Evolutionary conservation across 2,113 vertebrate species (phyloP).

Genomic region (Hyaena hyaena): DNA sequence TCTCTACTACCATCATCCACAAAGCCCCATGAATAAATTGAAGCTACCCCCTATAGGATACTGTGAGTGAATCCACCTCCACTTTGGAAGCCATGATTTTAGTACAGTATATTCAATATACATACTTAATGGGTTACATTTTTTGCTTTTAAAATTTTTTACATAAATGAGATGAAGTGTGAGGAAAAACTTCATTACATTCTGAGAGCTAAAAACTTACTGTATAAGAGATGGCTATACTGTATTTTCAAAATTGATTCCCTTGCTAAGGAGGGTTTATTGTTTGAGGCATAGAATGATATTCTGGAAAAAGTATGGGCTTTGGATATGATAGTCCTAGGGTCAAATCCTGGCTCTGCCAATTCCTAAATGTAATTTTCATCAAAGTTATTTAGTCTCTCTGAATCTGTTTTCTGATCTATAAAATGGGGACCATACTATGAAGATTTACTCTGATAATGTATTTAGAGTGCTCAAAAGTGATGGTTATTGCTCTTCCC

Average conservation of each 20-base stretch:
- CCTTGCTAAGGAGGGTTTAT: background rate
- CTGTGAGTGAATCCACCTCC: background rate
- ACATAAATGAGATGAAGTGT: constrained; percentile 11
- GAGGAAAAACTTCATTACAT: constrained; percentile 37
- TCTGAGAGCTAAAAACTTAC: constrained; percentile 27
- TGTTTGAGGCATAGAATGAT: background rate
- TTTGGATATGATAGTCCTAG: background rate
- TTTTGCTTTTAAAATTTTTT: constrained; percentile 51
- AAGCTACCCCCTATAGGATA: background rate
- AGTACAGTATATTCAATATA: background rate
- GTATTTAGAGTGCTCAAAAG: background rate
- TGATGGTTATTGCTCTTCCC: background rate
- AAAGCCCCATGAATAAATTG: background rate
- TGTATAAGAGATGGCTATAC: background rate
- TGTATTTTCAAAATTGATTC: background rate
- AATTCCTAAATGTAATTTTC: background rate
- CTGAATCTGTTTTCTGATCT: constrained; percentile 43
- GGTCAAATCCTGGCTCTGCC: background rate
- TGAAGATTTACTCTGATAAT: background rate
- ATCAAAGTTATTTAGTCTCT: background rate
- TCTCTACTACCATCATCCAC: background rate
- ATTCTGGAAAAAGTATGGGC: background rate
- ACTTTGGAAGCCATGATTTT: background rate
- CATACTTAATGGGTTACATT: background rate
- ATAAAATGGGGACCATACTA: background rate